Evolutionary conservation across 2,797 vertebrate species (phyloP), one percentile per base, ranked within the genome.

Genomic region (Prionace glauca): DNA sequence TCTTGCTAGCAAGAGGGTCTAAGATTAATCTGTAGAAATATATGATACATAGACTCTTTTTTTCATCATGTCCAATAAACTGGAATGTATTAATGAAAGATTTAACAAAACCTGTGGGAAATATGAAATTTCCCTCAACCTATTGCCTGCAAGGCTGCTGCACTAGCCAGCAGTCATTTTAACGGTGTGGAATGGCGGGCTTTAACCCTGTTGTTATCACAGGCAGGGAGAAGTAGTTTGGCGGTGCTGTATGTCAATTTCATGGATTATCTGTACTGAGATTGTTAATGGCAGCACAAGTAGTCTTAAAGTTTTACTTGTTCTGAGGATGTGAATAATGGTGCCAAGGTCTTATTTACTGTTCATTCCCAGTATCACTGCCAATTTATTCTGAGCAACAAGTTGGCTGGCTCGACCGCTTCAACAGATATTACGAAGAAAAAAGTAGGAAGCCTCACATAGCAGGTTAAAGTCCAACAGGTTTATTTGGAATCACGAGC

Each of bases 11-110:
- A 94, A 56, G 87, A 90, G 50, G 93, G 41, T 71, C 71, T 29
- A 94, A 94, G 69, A 71, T 94, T 94, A 94, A 94, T 71, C 69
- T 94, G 67, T 32, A 50, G 41, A 94, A 94, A 74, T 94, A 94
- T 94, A 92, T 92, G 90, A 92, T 92, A 92, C 62, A 92, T 92
- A 71, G 69, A 71, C n/a, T 94, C 93, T 36, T 74, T 50, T 90
- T 71, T 94, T 74, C 93, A 94, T 74, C 69, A 74, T 74, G 93
- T 74, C 69, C 69, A 71, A 94, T 94, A 94, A 87, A 74, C 45
- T 71, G 69, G 69, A 94, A 74, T 92, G 36, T 94, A 94, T 74
- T 94, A 74, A 71, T 71, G 67, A 71, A 94, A 74, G 93, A 94
- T 94, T 94, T 94, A 94, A 94, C 69, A 94, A 71, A 71, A 94